Evolutionary conservation across 1,140 invertebrate genomes (phyloP).

Genomic region (Pseudomyrmex cubaensis): DNA sequence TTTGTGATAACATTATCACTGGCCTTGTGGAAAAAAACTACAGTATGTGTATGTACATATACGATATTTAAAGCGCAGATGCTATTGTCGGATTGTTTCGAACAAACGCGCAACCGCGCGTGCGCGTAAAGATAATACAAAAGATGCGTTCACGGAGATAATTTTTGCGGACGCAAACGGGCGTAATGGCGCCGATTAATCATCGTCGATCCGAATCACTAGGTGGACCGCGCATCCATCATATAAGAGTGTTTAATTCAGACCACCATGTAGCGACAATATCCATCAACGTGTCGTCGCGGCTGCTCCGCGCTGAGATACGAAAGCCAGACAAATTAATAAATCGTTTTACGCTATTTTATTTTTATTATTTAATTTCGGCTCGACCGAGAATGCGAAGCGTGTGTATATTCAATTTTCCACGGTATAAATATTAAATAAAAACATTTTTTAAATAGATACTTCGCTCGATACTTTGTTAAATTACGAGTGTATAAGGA

Average conservation of each 20-base stretch:
- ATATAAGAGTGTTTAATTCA: conserved; percentile 52
- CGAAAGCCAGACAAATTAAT: conserved; percentile 24
- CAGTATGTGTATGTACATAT: neutral
- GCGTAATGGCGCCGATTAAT: conserved; percentile 54
- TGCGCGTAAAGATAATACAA: conserved; percentile 6
- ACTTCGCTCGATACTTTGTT: too few relatives aligned
- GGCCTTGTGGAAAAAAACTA: neutral
- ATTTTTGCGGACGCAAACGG: conserved; percentile 28
- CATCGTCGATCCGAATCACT: conserved; percentile 53
- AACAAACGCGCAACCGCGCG: neutral
- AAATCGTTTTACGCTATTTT: conserved; percentile 32
- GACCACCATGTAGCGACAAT: conserved; percentile 49
- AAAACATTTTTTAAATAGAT: too few relatives aligned
- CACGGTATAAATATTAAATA: too few relatives aligned
- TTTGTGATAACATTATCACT: conserved; percentile 9
- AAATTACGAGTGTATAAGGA: too few relatives aligned
- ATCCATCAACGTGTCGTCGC: conserved; percentile 51
- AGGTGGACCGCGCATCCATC: conserved; percentile 45
- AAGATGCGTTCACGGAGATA: conserved; percentile 22
- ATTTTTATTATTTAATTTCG: neutral
- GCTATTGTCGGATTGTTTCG: conserved; percentile 3
- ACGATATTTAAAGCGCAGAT: neutral
- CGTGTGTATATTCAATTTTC: too few relatives aligned
- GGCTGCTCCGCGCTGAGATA: conserved; percentile 21
- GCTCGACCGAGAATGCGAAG: too few relatives aligned